Conservation (phyloP, 2,113 vertebrate species). For the Malurus cyaneus region DNA sequence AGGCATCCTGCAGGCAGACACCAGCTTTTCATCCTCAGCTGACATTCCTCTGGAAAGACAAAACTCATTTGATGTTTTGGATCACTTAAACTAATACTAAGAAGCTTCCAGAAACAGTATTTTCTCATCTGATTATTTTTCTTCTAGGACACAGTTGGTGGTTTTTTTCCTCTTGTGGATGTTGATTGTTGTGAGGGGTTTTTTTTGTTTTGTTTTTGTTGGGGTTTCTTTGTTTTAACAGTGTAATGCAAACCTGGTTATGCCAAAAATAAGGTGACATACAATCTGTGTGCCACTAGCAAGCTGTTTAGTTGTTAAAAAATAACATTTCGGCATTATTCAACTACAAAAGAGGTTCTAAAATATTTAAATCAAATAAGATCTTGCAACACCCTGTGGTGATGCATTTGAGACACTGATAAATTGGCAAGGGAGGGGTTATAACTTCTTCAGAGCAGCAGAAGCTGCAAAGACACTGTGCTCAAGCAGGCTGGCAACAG, state of each 20-base stretch:
- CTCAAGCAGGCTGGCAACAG: neutral
- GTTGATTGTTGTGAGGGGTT: too few relatives aligned
- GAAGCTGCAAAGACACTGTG: neutral
- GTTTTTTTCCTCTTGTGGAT: fast-evolving
- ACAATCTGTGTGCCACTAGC: neutral
- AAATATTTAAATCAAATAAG: neutral
- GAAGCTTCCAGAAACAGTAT: neutral
- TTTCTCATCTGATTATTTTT: neutral
- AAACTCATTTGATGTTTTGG: neutral
- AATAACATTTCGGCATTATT: neutral
- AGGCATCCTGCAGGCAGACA: neutral
- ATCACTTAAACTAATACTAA: neutral
- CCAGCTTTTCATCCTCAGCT: neutral
- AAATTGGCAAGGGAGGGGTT: neutral
- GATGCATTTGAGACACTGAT: neutral
- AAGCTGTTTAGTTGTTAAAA: neutral
- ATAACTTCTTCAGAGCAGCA: neutral
- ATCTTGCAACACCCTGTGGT: neutral
- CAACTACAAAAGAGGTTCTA: neutral
- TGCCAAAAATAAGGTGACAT: neutral
- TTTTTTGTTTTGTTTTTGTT: neutral
- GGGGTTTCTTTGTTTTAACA: neutral
- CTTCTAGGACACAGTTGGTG: neutral
- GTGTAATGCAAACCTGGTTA: neutral
- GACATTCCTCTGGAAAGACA: neutral